Evolutionary conservation across 1,140 invertebrate genomes (phyloP).

Genomic region (Neodiprion fabricii): DNA sequence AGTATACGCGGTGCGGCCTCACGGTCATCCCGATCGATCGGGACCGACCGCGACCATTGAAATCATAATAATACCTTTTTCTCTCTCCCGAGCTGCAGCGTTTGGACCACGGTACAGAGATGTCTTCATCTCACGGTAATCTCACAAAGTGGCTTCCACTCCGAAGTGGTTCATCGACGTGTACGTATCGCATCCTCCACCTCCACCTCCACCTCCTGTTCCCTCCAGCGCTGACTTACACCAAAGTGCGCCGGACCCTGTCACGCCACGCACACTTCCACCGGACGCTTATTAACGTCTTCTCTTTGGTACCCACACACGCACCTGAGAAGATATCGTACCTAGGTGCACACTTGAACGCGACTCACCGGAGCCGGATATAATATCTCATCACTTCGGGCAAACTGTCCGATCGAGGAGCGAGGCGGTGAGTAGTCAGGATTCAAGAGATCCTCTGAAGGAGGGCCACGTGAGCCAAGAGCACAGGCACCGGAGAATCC

Average conservation of each 20-base stretch:
- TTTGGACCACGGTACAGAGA: constrained; percentile 27
- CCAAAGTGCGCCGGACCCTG: not conserved
- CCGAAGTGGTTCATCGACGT: constrained; percentile 6
- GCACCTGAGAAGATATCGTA: not conserved
- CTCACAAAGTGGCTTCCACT: constrained; percentile 10
- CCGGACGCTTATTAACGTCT: not conserved
- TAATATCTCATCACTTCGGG: too few species aligned
- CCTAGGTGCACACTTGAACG: not conserved
- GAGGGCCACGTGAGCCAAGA: constrained; percentile 27
- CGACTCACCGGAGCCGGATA: too few species aligned
- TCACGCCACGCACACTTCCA: not conserved
- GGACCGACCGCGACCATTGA: constrained; percentile 34
- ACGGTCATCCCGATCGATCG: constrained; percentile 37
- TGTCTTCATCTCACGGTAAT: constrained; percentile 24
- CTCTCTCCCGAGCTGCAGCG: constrained; percentile 24
- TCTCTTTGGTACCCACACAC: not conserved
- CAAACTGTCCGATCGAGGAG: not conserved
- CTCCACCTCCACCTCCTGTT: too few species aligned
- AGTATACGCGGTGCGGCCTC: constrained; percentile 16
- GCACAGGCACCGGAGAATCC: not conserved
- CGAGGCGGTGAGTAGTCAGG: constrained; percentile 15
- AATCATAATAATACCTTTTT: constrained; percentile 41
- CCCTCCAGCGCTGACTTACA: not conserved
- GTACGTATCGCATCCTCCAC: not conserved
- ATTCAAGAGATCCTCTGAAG: not conserved